Evolutionary conservation across 2,888 invertebrate genomes (phyloP).

Genomic region (Lottia scabra): DNA sequence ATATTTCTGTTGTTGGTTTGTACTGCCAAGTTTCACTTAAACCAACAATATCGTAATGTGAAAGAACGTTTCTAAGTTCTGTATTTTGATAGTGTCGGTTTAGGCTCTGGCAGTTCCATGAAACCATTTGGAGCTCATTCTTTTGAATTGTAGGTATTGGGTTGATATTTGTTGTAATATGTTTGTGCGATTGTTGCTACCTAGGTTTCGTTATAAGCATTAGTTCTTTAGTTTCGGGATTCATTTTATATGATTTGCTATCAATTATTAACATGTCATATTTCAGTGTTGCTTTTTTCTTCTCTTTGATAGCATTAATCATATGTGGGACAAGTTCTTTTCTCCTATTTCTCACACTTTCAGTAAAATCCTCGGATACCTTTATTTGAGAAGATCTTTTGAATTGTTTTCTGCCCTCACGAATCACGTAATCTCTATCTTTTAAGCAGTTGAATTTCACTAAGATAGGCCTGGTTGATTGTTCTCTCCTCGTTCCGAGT

Average conservation of each 20-base stretch:
- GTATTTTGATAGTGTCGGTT: too few relatives aligned
- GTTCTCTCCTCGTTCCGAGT: too few relatives aligned
- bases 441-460: background rate
- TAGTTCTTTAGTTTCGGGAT: background rate
- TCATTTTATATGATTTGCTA: background rate
- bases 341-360: background rate
- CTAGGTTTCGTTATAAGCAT: background rate
- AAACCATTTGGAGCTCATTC: too few relatives aligned
- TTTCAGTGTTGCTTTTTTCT: slow-evolving; percentile 3
- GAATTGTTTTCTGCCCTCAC: too few relatives aligned
- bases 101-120: too few relatives aligned
- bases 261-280: slow-evolving; percentile 12
- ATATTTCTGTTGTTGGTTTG: too few relatives aligned
- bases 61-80: too few relatives aligned
- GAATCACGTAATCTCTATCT: background rate
- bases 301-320: slow-evolving; percentile 2
- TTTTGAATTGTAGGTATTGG: too few relatives aligned
- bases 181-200: background rate
- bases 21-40: too few relatives aligned
- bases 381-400: background rate
- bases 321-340: slow-evolving; percentile 1
- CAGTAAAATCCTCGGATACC: background rate
- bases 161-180: too few relatives aligned
- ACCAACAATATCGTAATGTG: too few relatives aligned
- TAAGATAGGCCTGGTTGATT: background rate